These are phyloP conservation scores for Leptinotarsa haldemani DNA, from an alignment of 2,888 invertebrate species.

Conservation along the genomic window DNA sequence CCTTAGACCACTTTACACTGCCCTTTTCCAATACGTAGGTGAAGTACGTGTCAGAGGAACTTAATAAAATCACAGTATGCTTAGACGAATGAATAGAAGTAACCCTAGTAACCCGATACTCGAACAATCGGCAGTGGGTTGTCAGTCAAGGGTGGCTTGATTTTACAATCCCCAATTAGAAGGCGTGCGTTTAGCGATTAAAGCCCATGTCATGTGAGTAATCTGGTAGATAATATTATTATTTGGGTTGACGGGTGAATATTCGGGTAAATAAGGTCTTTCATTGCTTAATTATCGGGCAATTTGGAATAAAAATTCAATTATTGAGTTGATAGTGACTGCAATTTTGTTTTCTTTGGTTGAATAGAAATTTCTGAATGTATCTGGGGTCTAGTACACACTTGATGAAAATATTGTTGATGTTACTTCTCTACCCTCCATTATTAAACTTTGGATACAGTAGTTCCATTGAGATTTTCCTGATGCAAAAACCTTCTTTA, in stretches of 20 bases:
- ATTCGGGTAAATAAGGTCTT: slow-evolving; percentile 43
- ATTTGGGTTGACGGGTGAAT: slow-evolving; percentile 37
- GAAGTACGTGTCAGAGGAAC: slow-evolving; percentile 47
- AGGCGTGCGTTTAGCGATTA: slow-evolving; percentile 56
- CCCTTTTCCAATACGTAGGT: slow-evolving; percentile 30
- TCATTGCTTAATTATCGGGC: slow-evolving; percentile 44
- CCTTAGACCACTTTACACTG: neutral
- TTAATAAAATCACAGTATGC: slow-evolving; percentile 55
- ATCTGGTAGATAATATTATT: slow-evolving; percentile 50
- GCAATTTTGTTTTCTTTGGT: slow-evolving; percentile 31
- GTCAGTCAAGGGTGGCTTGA: slow-evolving; percentile 61
- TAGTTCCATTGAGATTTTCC: no score
- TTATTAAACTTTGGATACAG: no score
- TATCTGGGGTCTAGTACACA: neutral
- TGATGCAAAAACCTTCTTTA: neutral
- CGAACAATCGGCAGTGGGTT: slow-evolving; percentile 57
- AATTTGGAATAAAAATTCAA: slow-evolving; percentile 42
- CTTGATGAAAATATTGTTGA: neutral
- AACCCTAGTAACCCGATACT: slow-evolving; percentile 57
- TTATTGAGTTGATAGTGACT: slow-evolving; percentile 33
- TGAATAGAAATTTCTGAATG: neutral
- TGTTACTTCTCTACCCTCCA: neutral
- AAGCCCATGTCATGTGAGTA: slow-evolving; percentile 51
- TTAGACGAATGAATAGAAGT: slow-evolving; percentile 53
- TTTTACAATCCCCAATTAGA: slow-evolving; percentile 64